Base-by-base conservation (phyloP, 2,113 vertebrate species). In the Leptodactylus fuscus region DNA sequence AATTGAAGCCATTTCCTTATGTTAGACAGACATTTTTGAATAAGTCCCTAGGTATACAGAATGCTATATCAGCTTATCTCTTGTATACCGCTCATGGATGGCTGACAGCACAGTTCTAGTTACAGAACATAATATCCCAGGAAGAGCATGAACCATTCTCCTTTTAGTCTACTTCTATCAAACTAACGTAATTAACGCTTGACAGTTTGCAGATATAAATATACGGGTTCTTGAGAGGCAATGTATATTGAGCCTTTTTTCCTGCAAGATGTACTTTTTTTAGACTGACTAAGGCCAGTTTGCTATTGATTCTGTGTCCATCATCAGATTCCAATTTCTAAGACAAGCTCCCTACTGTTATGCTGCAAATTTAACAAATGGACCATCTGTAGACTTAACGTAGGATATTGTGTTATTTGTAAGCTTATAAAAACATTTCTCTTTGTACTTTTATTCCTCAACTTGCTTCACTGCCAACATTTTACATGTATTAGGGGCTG, bases 131-230 rank as follows among this genome's bases (percentile, higher is more conserved):
- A 76, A 77, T 84, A 84, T 67, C 73, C 22, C 38, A 49, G 73
- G 36, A 77, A 36, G 18, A 34, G 20, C 24, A 67, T 77, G 55
- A 53, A 70, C 44, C 34, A 20, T 16, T 48, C 71, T 11, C 82
- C 46, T 79, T 76, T 79, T 46, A 73, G 65, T 60, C 48, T 79
- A 16, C 46, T 27, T 29, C 62, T 58, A 48, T 60, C 58, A 71
- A 58, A 71, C 76, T 81, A 86, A 38, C 34, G 65, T 69, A 69
- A 86, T 81, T 71, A 80, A 53, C 76, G 24, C 48, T 48, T 73
- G 65, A 73, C 74, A 70, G 75, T 41, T 79, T 55, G 83, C 71
- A 79, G 83, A 85, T 86, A 81, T 44, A 53, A 79, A 71, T 86
- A 81, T 80, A 51, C 65, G 41, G 69, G 29, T 48, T 49, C 34